Percentiles rank a stretch among this genome's conserved stretches.
Evolutionary conservation across 2,888 invertebrate genomes (phyloP).

Genomic region (Caenorhabditis zanzibari): DNA sequence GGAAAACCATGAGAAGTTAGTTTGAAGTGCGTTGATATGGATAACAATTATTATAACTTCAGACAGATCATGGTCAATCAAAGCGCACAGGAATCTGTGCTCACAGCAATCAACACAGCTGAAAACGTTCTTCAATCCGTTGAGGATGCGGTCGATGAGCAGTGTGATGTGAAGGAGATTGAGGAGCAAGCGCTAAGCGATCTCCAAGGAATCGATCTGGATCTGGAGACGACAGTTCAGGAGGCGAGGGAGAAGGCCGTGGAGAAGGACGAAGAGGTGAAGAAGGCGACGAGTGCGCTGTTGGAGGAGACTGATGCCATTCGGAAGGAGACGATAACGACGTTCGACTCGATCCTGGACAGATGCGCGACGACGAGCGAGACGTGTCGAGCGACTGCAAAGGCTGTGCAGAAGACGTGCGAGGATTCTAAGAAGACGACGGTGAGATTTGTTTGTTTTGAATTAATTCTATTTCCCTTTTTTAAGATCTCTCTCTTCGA

Average conservation of each 20-base stretch:
- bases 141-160: conserved; percentile 39
- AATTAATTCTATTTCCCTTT: not conserved
- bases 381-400: not conserved
- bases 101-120: conserved; percentile 16
- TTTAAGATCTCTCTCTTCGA: not conserved
- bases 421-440: not conserved
- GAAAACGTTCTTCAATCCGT: conserved; percentile 33
- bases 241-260: conserved; percentile 6
- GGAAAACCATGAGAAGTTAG: conserved; percentile 30
- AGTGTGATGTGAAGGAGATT: conserved; percentile 7
- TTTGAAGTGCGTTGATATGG: not conserved
- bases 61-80: conserved; percentile 33
- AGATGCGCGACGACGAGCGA: not conserved
- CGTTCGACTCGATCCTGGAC: not conserved
- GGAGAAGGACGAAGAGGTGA: not conserved
- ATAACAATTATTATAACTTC: no score
- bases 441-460: not conserved
- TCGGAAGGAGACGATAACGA: not conserved
- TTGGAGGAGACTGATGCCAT: not conserved
- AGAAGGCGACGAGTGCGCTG: not conserved
- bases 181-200: conserved; percentile 10
- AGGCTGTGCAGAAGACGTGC: not conserved
- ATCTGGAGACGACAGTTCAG: conserved; percentile 8
- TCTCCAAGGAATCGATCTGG: conserved; percentile 19
- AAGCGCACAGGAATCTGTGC: conserved; percentile 13